Evolutionary conservation across 2,797 vertebrate species (phyloP).

Genomic region (Micropoecilia bifurca): DNA sequence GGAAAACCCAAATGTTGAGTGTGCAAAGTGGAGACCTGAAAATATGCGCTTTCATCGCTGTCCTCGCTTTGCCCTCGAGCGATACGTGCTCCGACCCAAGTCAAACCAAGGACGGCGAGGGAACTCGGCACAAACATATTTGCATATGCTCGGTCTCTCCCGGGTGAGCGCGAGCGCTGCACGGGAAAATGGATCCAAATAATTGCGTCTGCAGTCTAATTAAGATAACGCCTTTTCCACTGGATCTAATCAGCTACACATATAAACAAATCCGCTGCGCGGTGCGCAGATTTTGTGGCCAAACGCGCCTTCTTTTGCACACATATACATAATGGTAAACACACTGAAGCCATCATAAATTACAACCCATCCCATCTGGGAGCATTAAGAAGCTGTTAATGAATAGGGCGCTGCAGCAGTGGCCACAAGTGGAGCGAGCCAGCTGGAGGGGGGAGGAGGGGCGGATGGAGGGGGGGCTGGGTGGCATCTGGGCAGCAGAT

Average conservation of each 20-base stretch:
- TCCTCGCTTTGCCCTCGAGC: conserved; percentile 70
- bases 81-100: conserved; percentile 64
- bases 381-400: conserved; percentile 83
- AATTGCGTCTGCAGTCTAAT: conserved; percentile 55
- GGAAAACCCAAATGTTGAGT: conserved; percentile 49
- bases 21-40: conserved; percentile 64
- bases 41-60: conserved; percentile 68
- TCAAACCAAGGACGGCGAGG: conserved; percentile 63
- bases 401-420: conserved; percentile 75
- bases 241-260: conserved; percentile 62
- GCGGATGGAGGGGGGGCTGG: conserved; percentile 28
- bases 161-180: conserved; percentile 42
- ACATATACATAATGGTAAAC: conserved; percentile 52
- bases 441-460: conserved; percentile 61
- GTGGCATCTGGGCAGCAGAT: conserved; percentile 80
- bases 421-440: conserved; percentile 74
- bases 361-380: conserved; percentile 80
- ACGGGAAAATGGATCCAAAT: conserved; percentile 60
- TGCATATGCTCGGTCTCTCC: conserved; percentile 63
- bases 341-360: conserved; percentile 69
- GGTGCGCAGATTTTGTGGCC: conserved; percentile 61
- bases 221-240: conserved; percentile 49
- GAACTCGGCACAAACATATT: conserved; percentile 66
- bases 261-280: conserved; percentile 60
- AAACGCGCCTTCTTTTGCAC: conserved; percentile 41